phyloP scores from a whole-genome alignment of 92 coral and sea anemone species.

The Phenganax stokvisi region DNA sequence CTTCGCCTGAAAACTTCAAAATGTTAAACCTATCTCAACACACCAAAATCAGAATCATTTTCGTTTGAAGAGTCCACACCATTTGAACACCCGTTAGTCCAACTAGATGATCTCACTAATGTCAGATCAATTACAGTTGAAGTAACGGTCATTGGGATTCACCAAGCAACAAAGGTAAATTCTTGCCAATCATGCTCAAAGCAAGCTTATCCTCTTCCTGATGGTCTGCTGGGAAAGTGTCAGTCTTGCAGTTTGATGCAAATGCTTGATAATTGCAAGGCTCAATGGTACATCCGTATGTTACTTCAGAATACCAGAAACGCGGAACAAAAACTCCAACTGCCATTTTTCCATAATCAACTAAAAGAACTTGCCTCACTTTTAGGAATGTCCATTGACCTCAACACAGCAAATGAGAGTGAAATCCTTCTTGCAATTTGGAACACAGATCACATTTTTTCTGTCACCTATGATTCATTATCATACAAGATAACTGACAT shows the following conservation, averaged over 20 bases:
- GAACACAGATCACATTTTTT: conserved; percentile 11
- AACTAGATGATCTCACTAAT: conserved; percentile 24
- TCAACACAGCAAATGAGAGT: not conserved
- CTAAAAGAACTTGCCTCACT: conserved; percentile 9
- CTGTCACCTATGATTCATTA: conserved; percentile 11
- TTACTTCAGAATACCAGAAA: not conserved
- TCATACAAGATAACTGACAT: not conserved
- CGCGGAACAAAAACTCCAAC: not conserved
- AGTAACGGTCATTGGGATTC: conserved; percentile 5
- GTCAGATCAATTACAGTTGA: conserved; percentile 3
- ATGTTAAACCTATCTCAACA: conserved; percentile 44
- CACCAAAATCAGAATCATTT: conserved; percentile 35
- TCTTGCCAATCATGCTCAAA: conserved; percentile 20
- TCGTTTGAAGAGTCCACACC: conserved; percentile 16
- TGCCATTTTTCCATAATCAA: conserved; percentile 5
- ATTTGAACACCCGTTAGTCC: conserved; percentile 36
- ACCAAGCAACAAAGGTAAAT: conserved; percentile 14
- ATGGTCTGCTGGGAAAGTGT: conserved; percentile 19
- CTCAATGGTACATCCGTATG: not conserved
- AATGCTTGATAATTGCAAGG: not conserved
- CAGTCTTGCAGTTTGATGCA: conserved; percentile 6
- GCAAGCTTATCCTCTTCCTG: conserved; percentile 11
- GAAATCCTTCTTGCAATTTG: conserved; percentile 16
- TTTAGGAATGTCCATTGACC: conserved; percentile 18
- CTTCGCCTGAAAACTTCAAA: conserved; percentile 37